phyloP scores from a whole-genome alignment of 2,113 vertebrate genomes.

The Chauna torquata region DNA sequence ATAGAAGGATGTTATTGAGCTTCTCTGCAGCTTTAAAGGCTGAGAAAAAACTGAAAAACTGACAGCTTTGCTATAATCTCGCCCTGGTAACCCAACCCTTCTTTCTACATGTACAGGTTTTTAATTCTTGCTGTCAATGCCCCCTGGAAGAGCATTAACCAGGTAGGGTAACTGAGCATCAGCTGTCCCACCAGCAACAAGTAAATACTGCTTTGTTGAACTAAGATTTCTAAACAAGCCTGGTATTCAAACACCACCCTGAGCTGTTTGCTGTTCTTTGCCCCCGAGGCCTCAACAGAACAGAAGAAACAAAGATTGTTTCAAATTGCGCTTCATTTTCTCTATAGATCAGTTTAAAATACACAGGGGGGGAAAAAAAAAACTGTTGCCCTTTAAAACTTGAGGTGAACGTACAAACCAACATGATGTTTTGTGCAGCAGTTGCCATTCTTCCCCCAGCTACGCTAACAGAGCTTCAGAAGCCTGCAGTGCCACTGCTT shows the following conservation, averaged over 20 bases:
- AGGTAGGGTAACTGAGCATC: neutral
- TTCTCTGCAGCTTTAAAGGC: neutral
- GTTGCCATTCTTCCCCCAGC: neutral
- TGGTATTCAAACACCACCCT: neutral
- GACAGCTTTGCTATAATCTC: neutral
- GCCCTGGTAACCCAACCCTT: neutral
- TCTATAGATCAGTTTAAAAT: neutral
- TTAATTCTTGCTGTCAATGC: neutral
- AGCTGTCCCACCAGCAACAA: neutral
- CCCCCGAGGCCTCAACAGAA: neutral
- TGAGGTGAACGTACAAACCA: rapidly evolving
- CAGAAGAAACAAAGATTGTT: neutral
- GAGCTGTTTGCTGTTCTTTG: constrained; percentile 2
- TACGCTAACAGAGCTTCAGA: neutral
- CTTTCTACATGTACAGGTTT: neutral
- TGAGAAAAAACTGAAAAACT: neutral
- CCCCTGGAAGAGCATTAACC: neutral
- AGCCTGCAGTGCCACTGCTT: neutral
- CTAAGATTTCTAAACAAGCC: neutral
- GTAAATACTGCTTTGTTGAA: neutral
- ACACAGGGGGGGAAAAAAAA: neutral
- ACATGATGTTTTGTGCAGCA: neutral
- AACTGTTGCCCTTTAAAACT: neutral
- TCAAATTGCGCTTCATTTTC: neutral
- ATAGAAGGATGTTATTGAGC: neutral